These are phyloP conservation scores for Anabas testudineus DNA, from an alignment of 2,797 vertebrate genomes.

Conservation along the genomic window DNA sequence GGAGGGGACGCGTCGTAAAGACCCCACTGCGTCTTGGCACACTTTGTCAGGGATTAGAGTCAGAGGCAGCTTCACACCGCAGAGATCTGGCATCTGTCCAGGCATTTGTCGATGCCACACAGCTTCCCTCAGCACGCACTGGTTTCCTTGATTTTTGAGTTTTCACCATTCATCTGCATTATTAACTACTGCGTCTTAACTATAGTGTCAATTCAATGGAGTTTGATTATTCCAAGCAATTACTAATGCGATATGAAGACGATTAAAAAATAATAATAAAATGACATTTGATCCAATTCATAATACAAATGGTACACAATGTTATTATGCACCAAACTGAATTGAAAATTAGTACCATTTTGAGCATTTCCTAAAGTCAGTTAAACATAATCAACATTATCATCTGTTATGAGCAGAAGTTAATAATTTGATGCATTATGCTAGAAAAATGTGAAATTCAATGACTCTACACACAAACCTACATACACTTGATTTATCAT, in stretches of 20 bases:
- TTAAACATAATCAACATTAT: not conserved
- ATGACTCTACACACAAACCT: too few relatives aligned
- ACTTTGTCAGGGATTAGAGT: conserved; percentile 49
- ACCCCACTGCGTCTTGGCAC: conserved; percentile 70
- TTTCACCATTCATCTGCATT: conserved; percentile 27
- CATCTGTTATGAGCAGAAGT: not conserved
- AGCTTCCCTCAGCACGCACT: conserved; percentile 14
- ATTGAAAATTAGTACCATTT: not conserved
- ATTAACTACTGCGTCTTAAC: conserved; percentile 9
- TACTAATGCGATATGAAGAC: not conserved
- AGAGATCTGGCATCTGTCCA: conserved; percentile 56
- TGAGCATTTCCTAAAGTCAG: conserved; percentile 9
- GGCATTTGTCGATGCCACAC: conserved; percentile 31
- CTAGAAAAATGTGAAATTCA: too few relatives aligned
- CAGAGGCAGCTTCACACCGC: conserved; percentile 42
- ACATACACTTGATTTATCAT: not conserved
- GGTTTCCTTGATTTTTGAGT: conserved; percentile 9
- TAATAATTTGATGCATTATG: not conserved
- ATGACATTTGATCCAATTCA: not conserved
- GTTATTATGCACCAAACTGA: not conserved
- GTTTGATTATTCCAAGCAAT: conserved; percentile 34
- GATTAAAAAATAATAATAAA: conserved; percentile 2
- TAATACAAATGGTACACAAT: not conserved
- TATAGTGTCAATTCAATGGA: conserved; percentile 27
- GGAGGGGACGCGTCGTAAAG: conserved; percentile 45